Evolutionary conservation across 2,797 vertebrate genomes (phyloP).

Genomic region (Pterois miles): DNA sequence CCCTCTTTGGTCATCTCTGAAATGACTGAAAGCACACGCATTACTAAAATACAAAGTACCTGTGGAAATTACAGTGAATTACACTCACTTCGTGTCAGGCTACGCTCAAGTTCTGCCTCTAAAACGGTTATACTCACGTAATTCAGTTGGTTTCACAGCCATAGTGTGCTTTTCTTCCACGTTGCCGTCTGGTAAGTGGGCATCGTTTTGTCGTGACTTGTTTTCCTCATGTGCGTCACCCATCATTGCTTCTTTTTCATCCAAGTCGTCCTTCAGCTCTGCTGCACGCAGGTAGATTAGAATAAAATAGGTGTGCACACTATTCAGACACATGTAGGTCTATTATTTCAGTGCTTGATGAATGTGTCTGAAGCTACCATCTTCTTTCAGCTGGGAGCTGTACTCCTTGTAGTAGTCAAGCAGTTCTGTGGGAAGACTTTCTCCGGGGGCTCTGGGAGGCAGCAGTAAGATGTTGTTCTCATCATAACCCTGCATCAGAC

Average conservation of each 20-base stretch:
- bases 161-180: conserved; percentile 1
- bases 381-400: conserved; percentile 51
- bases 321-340: not conserved
- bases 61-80: not conserved
- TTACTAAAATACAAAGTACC: not conserved
- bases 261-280: conserved; percentile 21
- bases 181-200: conserved; percentile 2
- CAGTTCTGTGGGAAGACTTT: conserved; percentile 86
- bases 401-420: conserved; percentile 83
- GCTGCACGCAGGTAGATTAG: conserved; percentile 19
- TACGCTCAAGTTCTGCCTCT: not conserved
- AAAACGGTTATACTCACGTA: conserved; percentile 33
- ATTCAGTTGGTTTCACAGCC: conserved; percentile 19
- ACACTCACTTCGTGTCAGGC: not conserved
- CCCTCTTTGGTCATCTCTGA: conserved; percentile 46
- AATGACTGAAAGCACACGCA: conserved; percentile 26
- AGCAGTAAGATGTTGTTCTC: conserved; percentile 83
- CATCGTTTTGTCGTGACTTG: not conserved
- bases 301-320: not conserved
- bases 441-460: conserved; percentile 85
- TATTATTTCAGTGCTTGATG: not conserved
- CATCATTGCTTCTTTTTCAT: conserved; percentile 14
- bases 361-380: conserved; percentile 44
- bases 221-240: conserved; percentile 19
- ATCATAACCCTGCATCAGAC: conserved; percentile 82